A percentile compares a stretch with the other conserved stretches of the same genome.
phyloP scores from a whole-genome alignment of 2,888 invertebrate genomes.

The Plemyria rubiginata region DNA sequence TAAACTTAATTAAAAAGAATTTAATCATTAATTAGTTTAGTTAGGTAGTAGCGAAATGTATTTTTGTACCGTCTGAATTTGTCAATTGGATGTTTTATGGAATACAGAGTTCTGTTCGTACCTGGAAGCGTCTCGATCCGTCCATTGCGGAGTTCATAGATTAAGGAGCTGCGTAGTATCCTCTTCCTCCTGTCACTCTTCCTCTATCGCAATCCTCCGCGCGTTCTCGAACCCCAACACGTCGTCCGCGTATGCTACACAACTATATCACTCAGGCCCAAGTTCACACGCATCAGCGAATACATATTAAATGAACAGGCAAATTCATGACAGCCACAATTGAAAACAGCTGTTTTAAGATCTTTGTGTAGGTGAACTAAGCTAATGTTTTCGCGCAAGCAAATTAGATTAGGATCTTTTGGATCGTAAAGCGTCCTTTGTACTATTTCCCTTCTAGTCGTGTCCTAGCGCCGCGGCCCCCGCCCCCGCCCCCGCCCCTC shows the following conservation, averaged over 20 bases:
- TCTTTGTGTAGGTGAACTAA: slow-evolving; percentile 1
- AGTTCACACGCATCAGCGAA: background rate
- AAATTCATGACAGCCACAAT: background rate
- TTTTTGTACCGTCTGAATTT: slow-evolving; percentile 74
- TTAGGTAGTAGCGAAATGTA: slow-evolving; percentile 77
- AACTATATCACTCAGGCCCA: background rate
- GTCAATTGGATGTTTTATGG: slow-evolving; percentile 67
- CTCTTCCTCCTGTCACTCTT: slow-evolving; percentile 35
- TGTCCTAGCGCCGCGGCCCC: slow-evolving; percentile 53
- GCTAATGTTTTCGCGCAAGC: background rate
- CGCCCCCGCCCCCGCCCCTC: slow-evolving; percentile 65
- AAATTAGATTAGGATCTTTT: slow-evolving; percentile 28
- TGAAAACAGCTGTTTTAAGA: background rate
- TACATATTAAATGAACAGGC: background rate
- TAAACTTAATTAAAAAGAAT: slow-evolving; percentile 51
- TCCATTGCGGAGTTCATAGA: slow-evolving; percentile 75
- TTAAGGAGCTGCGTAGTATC: slow-evolving; percentile 69
- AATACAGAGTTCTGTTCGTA: slow-evolving; percentile 66
- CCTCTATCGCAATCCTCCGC: slow-evolving; percentile 30
- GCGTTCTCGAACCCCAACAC: slow-evolving; percentile 20
- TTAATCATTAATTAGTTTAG: slow-evolving; percentile 69
- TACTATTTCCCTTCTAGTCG: slow-evolving; percentile 32
- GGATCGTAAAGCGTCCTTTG: slow-evolving; percentile 29
- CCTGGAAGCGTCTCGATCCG: slow-evolving; percentile 74
- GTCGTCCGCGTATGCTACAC: slow-evolving; percentile 15